Conservation (phyloP, 2,797 vertebrate species). For the Hyperoplus lanceolatus region DNA sequence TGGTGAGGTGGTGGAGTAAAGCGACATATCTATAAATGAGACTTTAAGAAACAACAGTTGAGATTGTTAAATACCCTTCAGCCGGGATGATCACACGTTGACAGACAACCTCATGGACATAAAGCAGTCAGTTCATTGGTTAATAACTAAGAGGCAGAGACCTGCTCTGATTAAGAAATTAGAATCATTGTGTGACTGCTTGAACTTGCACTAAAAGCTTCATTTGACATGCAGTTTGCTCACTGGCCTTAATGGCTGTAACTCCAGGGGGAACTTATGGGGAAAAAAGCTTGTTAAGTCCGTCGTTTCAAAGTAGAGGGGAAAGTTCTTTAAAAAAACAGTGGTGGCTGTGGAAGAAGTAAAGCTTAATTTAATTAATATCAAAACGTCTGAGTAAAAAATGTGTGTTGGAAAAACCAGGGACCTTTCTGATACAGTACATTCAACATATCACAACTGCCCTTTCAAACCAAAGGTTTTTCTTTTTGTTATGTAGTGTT, state of each 20-base stretch:
- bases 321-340: not conserved
- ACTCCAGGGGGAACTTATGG: constrained; percentile 21
- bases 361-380: constrained; percentile 27
- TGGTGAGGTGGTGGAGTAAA: not conserved
- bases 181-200: constrained; percentile 39
- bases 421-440: not conserved
- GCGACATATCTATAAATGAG: constrained; percentile 8
- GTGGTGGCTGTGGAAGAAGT: not conserved
- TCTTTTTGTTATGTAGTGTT: constrained; percentile 7
- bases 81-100: constrained; percentile 27
- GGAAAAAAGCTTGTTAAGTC: not conserved
- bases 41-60: constrained; percentile 17
- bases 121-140: constrained; percentile 41
- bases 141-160: constrained; percentile 43
- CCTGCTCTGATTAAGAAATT: constrained; percentile 36
- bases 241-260: constrained; percentile 47
- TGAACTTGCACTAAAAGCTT: constrained; percentile 56
- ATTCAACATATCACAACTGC: not conserved
- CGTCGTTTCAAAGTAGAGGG: constrained; percentile 15
- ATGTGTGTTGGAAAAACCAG: not conserved
- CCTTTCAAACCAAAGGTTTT: constrained; percentile 13
- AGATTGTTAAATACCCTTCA: constrained; percentile 28
- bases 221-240: constrained; percentile 47
- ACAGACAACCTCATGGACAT: constrained; percentile 34
- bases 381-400: not conserved